phyloP scores from a whole-genome alignment of 2,797 vertebrate species.

The Premnoplex brunnescens region DNA sequence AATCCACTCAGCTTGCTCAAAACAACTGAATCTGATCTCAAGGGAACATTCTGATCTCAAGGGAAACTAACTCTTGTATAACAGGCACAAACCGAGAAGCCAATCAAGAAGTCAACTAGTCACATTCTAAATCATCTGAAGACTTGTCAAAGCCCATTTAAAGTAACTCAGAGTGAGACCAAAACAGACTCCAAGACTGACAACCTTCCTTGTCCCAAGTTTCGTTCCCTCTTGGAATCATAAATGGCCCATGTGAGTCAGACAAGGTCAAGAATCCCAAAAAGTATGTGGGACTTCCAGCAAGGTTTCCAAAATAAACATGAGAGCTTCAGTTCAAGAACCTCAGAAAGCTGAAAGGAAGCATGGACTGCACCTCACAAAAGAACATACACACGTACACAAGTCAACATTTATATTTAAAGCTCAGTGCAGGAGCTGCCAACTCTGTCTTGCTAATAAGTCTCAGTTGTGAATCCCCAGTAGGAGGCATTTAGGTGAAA shows the following conservation, averaged over 20 bases:
- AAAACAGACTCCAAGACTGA: not conserved
- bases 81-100: not conserved
- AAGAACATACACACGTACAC: not conserved
- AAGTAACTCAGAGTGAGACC: not conserved
- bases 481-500: not conserved
- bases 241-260: not conserved
- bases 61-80: not conserved
- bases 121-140: not conserved
- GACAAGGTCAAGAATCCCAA: not conserved
- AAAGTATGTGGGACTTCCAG: not conserved
- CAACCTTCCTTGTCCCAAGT: not conserved
- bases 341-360: not conserved
- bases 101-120: not conserved
- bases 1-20: not conserved
- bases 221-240: not conserved
- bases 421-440: not conserved
- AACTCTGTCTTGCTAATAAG: not conserved
- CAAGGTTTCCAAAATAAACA: not conserved
- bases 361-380: not conserved
- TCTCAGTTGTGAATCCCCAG: not conserved
- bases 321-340: not conserved
- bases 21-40: not conserved
- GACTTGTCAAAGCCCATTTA: not conserved
- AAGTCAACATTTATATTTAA: not conserved
- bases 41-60: not conserved